These are phyloP conservation scores for Myotis davidii DNA, from an alignment of 2,113 vertebrate species.

Conservation along the genomic window DNA sequence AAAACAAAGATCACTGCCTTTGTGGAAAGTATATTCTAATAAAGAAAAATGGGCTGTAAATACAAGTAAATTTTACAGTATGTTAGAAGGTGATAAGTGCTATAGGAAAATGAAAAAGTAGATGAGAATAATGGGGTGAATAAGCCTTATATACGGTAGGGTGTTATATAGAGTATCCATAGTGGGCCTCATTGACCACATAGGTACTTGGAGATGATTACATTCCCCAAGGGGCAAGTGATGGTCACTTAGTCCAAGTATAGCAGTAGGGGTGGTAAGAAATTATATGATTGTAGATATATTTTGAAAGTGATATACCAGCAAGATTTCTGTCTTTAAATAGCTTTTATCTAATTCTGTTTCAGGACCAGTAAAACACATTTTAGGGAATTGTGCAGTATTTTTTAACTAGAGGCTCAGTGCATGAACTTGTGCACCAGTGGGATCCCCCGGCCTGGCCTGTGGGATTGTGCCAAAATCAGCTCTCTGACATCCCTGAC, in stretches of 20 bases:
- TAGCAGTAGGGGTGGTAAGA: not conserved
- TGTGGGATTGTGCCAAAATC: no score
- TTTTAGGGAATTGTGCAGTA: not conserved
- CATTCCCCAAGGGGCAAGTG: not conserved
- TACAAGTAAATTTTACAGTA: not conserved
- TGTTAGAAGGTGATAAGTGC: not conserved
- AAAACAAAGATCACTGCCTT: not conserved
- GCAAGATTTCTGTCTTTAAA: conserved; percentile 4
- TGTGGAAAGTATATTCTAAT: not conserved
- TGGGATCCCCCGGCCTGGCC: no score
- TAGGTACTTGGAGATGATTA: not conserved
- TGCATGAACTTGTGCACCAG: no score
- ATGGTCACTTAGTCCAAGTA: not conserved
- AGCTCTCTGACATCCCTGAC: no score
- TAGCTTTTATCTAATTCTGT: not conserved
- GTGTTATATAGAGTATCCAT: not conserved
- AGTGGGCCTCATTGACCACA: not conserved
- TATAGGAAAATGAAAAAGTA: conserved; percentile 1
- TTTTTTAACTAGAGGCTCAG: not conserved
- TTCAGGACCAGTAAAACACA: not conserved
- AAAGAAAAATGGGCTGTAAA: not conserved
- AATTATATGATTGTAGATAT: not conserved
- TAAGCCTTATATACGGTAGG: not conserved
- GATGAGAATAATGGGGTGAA: not conserved
- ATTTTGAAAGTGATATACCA: conserved; percentile 10